Evolutionary conservation across 1,140 invertebrate species (phyloP).

Genomic region (Popillia japonica): DNA sequence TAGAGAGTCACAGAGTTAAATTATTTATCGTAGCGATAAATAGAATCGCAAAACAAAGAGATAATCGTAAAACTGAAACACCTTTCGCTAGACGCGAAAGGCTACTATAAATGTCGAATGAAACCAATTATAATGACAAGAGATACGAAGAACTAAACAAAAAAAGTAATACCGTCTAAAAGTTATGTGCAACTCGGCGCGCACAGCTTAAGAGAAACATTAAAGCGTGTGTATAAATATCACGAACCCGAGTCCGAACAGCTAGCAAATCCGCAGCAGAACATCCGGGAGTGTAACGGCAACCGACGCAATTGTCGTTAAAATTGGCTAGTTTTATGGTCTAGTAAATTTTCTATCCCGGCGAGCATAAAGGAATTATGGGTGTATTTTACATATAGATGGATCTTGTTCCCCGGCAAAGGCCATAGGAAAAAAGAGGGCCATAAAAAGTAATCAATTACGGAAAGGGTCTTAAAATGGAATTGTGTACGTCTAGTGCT

Average conservation of each 20-base stretch:
- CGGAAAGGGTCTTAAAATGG: background rate
- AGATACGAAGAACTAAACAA: too few relatives aligned
- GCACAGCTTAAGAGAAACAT: too few relatives aligned
- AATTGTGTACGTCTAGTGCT: background rate
- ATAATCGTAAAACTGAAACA: too few relatives aligned
- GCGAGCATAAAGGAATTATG: slow-evolving; percentile 26
- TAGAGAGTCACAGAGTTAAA: too few relatives aligned
- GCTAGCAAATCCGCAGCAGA: background rate
- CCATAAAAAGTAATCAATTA: slow-evolving; percentile 21
- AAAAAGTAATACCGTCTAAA: too few relatives aligned
- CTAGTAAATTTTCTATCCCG: slow-evolving; percentile 35
- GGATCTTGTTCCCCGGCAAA: background rate
- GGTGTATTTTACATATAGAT: slow-evolving; percentile 26
- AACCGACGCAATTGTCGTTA: slow-evolving; percentile 15
- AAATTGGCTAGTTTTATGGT: slow-evolving; percentile 31
- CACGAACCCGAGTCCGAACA: background rate
- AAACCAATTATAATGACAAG: too few relatives aligned
- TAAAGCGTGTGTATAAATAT: background rate
- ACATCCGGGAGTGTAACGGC: background rate
- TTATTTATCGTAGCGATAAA: too few relatives aligned
- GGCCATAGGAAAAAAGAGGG: background rate
- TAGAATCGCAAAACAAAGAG: too few relatives aligned
- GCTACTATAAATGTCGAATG: too few relatives aligned
- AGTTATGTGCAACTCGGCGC: too few relatives aligned
- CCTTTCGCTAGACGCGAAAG: too few relatives aligned